These are phyloP conservation scores for Tetragonula carbonaria DNA, from an alignment of 2,888 invertebrate species.

Conservation along the genomic window DNA sequence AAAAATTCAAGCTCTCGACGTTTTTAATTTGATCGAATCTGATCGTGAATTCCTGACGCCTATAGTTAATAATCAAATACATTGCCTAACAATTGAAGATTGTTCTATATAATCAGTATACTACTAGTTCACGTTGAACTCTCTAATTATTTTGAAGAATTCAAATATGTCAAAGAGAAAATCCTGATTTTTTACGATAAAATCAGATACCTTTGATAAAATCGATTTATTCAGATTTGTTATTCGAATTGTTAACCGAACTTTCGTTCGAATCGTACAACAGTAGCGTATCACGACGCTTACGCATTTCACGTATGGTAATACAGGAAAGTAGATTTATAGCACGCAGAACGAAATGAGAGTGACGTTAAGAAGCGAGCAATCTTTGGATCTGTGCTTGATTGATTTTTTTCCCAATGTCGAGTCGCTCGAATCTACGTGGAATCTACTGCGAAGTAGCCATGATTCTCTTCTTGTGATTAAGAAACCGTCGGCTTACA, in stretches of 20 bases:
- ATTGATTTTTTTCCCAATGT: conserved; percentile 48
- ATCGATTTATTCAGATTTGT: no score
- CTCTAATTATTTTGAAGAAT: neutral
- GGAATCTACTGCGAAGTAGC: conserved; percentile 50
- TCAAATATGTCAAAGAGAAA: neutral
- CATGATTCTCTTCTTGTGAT: conserved; percentile 61
- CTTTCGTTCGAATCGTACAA: no score
- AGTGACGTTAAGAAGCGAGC: no score
- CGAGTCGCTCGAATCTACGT: conserved; percentile 36
- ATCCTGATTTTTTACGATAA: no score
- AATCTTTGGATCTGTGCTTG: neutral
- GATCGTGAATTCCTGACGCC: no score
- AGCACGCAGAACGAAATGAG: neutral
- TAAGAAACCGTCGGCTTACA: conserved; percentile 68
- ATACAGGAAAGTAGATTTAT: neutral
- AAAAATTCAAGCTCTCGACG: no score
- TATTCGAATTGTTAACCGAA: no score
- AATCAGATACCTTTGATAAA: no score
- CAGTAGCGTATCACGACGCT: no score
- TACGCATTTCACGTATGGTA: no score
- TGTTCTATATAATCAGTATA: neutral
- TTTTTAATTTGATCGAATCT: no score
- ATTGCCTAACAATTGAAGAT: neutral
- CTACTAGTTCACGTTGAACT: neutral
- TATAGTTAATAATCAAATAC: no score